Evolutionary conservation across 2,888 invertebrate species (phyloP), one percentile per base, ranked within the genome.

Genomic region (Macrosiphum euphorbiae): DNA sequence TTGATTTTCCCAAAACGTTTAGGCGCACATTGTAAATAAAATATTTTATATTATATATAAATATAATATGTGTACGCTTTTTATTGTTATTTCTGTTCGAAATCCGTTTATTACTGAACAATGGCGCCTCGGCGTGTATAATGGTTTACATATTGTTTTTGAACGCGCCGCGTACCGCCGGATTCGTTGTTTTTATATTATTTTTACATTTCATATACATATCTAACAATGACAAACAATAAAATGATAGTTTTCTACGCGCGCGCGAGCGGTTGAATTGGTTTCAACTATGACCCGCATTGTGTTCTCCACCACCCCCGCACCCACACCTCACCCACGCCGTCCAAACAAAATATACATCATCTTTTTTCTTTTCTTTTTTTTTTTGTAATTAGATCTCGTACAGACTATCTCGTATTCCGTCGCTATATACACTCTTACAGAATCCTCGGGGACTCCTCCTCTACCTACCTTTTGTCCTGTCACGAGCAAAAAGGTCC

Each of bases 201-300:
- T 88, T 92, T 47, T 88, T 67, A 91, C 91, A 91, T 91, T 85
- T 84, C 41, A 35, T 89, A 61, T 61, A 61, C 61, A 61, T 61
- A 61, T 61, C 52, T 61, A 90, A 94, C 94, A 94, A 90, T 94
- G 90, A 94, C 90, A 94, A 86, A 90, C 89, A 94, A 94, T 90
- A 90, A 90, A 90, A 67, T 90, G 90, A 90, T 94, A 94, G 94
- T 86, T 90, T 84, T 88, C 52, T 61, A 78, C 28, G n/a, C 90
- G 41, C 28, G 13, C 94, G 86, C 52, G 24, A 90, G 86, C 52
- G 94, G 86, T 90, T 67, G 90, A 94, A 94, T 94, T 94, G 90
- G 90, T 94, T 94, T 94, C 94, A 94, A 94, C 94, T 94, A 94
- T 94, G 94, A 94, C 94, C 94, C 90, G 90, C 67, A 94, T 94